Base-by-base conservation (phyloP, 2,113 vertebrate genomes). In the Hippocampus barbouri region DNA sequence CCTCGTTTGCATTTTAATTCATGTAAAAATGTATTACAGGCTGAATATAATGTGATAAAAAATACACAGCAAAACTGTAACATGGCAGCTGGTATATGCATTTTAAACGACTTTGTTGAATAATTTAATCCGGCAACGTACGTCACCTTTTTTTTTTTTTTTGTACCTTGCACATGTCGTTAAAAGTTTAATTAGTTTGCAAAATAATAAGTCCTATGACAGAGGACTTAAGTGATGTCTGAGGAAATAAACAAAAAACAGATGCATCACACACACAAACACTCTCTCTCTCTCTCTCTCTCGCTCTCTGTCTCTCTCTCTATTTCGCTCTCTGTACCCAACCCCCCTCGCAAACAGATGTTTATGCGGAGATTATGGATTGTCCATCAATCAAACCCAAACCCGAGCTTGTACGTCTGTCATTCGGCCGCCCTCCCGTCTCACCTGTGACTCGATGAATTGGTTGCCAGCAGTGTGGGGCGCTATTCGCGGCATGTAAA, bases 401-500 rank as follows among this genome's bases (percentile, higher is more conserved):
- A 82, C 65, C 56, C 80, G 68, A 71, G 78, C 56, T 79, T 85
- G 70, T 15, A 60, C 60, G 30, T 66, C 77, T 78, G 62, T 82
- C 71, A 86, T 82, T 64, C 79, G 72, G 73, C 70, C 74, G 72
- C 80, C 74, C 80, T 54, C 67, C 34, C 8, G 30, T 73, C 76
- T 79, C 71, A 71, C 70, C 18, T 41, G 30, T 72, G 69, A 71
- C 20, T 43, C 77, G 78, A 89, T 83, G 60, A 84, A 86, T 83
- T 67, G 77, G 76, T 38, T 66, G 54, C 74, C 59, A 47, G 68
- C 72, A 71, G 86, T 84, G 80, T 79, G 61, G 80, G 59, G 77
- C 76, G 23, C 86, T 81, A 89, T 91, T 89, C 90, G 75, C 76
- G 71, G 71, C 77, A 76, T 79, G 87, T 91, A 90, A 89, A 90